Percentiles rank a stretch among this genome's conserved stretches.
Conservation (phyloP, 2,888 invertebrate species). For the Hartigia nigra region DNA sequence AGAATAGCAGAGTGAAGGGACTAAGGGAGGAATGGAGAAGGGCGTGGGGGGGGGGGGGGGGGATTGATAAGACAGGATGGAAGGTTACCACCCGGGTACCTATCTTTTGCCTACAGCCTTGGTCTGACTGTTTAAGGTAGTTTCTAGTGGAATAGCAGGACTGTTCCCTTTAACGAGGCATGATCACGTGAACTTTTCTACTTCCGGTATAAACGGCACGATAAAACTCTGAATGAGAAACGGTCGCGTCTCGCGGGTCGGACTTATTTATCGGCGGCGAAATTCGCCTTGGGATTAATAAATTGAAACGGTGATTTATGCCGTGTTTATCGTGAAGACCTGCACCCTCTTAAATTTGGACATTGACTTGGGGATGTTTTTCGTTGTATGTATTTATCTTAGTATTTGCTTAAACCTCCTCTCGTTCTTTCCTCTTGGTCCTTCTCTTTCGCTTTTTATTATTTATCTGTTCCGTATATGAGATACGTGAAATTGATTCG, state of each 20-base stretch:
- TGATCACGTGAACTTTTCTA: neutral
- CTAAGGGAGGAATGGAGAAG: neutral
- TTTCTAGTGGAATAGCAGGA: neutral
- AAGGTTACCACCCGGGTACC: neutral
- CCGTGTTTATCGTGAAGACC: neutral
- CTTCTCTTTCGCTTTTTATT: neutral
- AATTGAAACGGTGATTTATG: slow-evolving; percentile 1
- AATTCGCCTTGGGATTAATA: slow-evolving; percentile 4
- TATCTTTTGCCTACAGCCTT: neutral
- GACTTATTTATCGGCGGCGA: neutral
- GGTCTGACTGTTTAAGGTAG: neutral
- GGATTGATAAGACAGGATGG: neutral
- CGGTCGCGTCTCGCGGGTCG: neutral
- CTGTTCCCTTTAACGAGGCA: neutral
- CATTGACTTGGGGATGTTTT: neutral
- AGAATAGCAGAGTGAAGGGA: neutral
- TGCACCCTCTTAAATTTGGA: neutral
- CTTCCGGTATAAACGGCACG: neutral
- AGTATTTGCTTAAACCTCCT: neutral
- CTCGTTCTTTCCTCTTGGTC: neutral
- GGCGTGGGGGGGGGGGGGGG: no score
- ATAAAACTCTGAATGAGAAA: neutral
- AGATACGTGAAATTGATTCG: neutral
- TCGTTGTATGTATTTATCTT: neutral
- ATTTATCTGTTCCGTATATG: neutral